phyloP scores from a whole-genome alignment of 1,140 invertebrate species.

The Orchesella cincta region DNA sequence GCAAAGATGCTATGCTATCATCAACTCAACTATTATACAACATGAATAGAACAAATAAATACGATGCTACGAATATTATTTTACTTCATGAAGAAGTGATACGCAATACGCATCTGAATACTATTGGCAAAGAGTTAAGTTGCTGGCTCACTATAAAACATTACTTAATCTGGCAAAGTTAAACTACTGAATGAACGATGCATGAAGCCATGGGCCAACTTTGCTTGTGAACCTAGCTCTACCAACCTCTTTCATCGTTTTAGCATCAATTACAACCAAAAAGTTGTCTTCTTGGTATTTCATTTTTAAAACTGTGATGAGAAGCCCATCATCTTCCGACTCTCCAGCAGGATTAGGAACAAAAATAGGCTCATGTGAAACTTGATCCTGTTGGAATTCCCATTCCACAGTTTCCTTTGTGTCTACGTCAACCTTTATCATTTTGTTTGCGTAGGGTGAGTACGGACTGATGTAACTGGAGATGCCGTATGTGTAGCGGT shows the following conservation, averaged over 20 bases:
- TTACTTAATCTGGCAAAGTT: background rate
- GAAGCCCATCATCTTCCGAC: constrained; percentile 54
- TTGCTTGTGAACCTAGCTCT: constrained; percentile 54
- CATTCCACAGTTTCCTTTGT: constrained; percentile 52
- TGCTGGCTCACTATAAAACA: no score
- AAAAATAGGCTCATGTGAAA: constrained; percentile 54
- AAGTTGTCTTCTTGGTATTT: constrained; percentile 52
- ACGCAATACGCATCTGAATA: no score
- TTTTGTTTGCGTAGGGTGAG: background rate
- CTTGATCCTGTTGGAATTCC: constrained; percentile 47
- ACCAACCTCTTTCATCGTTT: constrained; percentile 56
- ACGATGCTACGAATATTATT: no score
- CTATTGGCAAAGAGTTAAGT: no score
- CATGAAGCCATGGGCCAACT: constrained; percentile 56
- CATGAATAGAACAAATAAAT: no score
- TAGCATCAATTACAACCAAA: constrained; percentile 56
- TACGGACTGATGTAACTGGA: constrained; percentile 22
- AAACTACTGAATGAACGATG: constrained; percentile 47
- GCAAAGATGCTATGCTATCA: no score
- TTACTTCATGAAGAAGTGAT: no score
- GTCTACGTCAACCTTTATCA: constrained; percentile 54
- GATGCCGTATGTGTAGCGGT: background rate
- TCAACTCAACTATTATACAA: no score
- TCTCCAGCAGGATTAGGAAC: constrained; percentile 48
- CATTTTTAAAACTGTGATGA: constrained; percentile 45